These are phyloP conservation scores for Eumerus sabulonum DNA, from an alignment of 2,888 invertebrate genomes.

Conservation along the genomic window DNA sequence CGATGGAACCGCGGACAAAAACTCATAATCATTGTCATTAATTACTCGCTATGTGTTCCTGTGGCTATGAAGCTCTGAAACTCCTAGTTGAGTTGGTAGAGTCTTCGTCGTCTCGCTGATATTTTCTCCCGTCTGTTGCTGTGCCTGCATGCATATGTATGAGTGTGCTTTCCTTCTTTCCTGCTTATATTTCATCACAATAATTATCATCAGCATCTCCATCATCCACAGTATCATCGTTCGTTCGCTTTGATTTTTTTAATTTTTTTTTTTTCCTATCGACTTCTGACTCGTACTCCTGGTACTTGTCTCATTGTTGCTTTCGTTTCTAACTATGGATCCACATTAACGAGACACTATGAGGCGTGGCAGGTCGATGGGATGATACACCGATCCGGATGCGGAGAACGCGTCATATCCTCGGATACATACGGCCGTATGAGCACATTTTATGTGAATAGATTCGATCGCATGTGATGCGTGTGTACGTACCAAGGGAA, in stretches of 20 bases:
- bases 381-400: slow-evolving; percentile 40
- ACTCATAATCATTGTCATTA: slow-evolving; percentile 69
- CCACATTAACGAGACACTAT: slow-evolving; percentile 49
- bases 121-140: slow-evolving; percentile 2
- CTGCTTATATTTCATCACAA: slow-evolving; percentile 66
- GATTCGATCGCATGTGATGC: slow-evolving; percentile 34
- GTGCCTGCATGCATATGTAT: too few species aligned
- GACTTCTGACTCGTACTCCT: not conserved
- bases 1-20: slow-evolving; percentile 52
- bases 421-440: not conserved
- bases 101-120: not conserved
- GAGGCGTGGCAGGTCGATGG: slow-evolving; percentile 15
- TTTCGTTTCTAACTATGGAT: slow-evolving; percentile 60
- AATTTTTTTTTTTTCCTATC: not conserved
- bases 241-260: not conserved
- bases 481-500: slow-evolving; percentile 38
- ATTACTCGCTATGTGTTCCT: slow-evolving; percentile 54
- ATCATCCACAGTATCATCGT: slow-evolving; percentile 24
- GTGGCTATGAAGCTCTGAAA: slow-evolving; percentile 1
- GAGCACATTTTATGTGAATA: slow-evolving; percentile 14
- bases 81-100: slow-evolving; percentile 1
- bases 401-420: slow-evolving; percentile 41
- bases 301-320: slow-evolving; percentile 53
- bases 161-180: slow-evolving; percentile 2
- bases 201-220: slow-evolving; percentile 62